Percentiles rank a stretch among this genome's conserved stretches.
Conservation (phyloP, 2,797 vertebrate species). For the Chanos chanos region DNA sequence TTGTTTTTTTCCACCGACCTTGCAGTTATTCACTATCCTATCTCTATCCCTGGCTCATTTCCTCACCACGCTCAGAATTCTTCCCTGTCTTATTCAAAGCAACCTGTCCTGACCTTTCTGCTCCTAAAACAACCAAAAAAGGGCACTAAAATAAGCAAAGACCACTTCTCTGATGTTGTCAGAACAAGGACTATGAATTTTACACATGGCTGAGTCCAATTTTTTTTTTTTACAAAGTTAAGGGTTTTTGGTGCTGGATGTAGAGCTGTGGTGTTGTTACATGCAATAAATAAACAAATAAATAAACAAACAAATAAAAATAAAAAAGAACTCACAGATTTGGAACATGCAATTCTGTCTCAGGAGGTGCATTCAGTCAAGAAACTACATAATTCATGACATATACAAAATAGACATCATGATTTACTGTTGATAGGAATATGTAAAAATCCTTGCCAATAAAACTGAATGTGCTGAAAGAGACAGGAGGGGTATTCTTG, state of each 20-base stretch:
- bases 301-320: background rate
- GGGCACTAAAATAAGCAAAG: constrained; percentile 22
- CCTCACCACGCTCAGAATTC: constrained; percentile 5
- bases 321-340: too few relatives aligned
- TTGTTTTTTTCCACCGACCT: constrained; percentile 1
- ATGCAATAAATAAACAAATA: too few relatives aligned
- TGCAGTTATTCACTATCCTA: constrained; percentile 25
- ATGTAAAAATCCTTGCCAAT: too few relatives aligned
- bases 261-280: too few relatives aligned
- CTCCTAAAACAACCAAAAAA: constrained; percentile 8
- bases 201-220: constrained; percentile 32
- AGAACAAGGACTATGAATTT: constrained; percentile 23
- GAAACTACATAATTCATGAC: constrained; percentile 1
- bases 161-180: constrained; percentile 20
- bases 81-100: constrained; percentile 15
- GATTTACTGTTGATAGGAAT: background rate
- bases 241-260: constrained; percentile 11
- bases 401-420: constrained; percentile 11
- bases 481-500: background rate
- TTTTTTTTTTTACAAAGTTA: constrained; percentile 13
- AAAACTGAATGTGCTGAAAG: background rate
- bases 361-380: background rate
- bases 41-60: constrained; percentile 5
- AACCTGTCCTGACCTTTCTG: constrained; percentile 8
- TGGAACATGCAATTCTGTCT: background rate